Evolutionary conservation across 1,140 invertebrate species (phyloP), one percentile per base, ranked within the genome.

Genomic region (Drosophila navojoa): DNA sequence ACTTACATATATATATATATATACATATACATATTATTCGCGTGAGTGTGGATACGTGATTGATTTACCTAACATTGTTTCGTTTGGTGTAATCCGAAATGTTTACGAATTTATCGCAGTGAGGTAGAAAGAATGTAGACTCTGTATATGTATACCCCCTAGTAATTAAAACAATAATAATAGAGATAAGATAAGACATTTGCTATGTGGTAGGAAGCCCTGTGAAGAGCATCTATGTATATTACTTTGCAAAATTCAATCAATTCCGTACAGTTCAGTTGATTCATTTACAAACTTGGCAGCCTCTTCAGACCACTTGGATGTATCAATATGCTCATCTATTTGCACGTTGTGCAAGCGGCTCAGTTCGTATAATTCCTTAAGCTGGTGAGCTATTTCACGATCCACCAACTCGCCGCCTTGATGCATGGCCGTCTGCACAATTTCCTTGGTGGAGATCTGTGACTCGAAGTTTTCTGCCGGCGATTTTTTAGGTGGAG

Each of bases 341-440:
- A 92, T 76, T 54, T 86, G 44, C 0, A 91, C 72, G n/a, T 81
- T 69, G 29, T 72, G 59, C 13, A 16, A 5, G 1, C 35, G 60
- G 53, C 76, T 76, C 1, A 91, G 27, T 13, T 92, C 85, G 53
- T 75, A 78, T 49, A 92, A 53, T 71, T 92, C 90, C 47, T 58
- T 77, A 1, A 91, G 5, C 50, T 92, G 89, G 57, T 90, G 74
- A 0, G 90, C 62, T 10, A 91, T 10, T 52, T 91, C 91, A 5
- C 69, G 71, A 59, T 92, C 73, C 7, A 79, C 69, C 5, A 79
- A 6, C 38, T 85, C 85, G 1, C 91, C 91, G 4, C 91, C 91
- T 40, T 67, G 63, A 0, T 16, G 38, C 55, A 74, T 42, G 0
- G 53, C 29, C 0, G 58, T 58, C 6, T 79, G 15, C 1, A 78